Conservation (phyloP, 2,888 invertebrate species). For the Rhorus exstirpatorius region DNA sequence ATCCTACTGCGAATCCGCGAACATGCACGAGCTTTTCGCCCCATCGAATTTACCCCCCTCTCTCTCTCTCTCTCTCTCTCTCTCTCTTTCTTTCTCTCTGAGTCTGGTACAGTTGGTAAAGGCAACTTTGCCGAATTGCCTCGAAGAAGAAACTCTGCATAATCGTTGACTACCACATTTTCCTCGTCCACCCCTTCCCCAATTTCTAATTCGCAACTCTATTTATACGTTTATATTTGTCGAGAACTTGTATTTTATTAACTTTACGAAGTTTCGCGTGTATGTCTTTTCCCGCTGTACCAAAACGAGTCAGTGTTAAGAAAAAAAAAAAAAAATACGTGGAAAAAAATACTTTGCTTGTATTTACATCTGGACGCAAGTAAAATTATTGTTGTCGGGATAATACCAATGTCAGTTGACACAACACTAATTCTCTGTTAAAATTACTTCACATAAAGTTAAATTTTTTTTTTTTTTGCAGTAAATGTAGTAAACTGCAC, state of each 20-base stretch:
- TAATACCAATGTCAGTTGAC: too few species aligned
- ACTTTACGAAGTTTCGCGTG: too few species aligned
- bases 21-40: slow-evolving; percentile 53
- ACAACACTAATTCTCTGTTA: too few species aligned
- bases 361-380: too few species aligned
- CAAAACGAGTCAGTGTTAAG: too few species aligned
- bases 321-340: too few species aligned
- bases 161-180: slow-evolving; percentile 56
- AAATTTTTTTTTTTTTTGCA: too few species aligned
- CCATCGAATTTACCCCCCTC: slow-evolving; percentile 46
- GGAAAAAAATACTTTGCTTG: too few species aligned
- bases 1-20: slow-evolving; percentile 44
- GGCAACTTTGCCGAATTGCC: slow-evolving; percentile 54
- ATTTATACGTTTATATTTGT: neutral
- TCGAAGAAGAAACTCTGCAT: slow-evolving; percentile 44
- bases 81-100: neutral
- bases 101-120: slow-evolving; percentile 19
- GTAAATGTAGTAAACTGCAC: too few species aligned
- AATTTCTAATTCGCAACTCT: slow-evolving; percentile 23
- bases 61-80: neutral
- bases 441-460: too few species aligned
- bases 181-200: neutral
- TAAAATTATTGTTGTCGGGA: too few species aligned
- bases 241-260: neutral
- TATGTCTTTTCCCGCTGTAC: too few species aligned